Conservation (phyloP, 2,888 invertebrate species). For the Portevinia maculata region DNA sequence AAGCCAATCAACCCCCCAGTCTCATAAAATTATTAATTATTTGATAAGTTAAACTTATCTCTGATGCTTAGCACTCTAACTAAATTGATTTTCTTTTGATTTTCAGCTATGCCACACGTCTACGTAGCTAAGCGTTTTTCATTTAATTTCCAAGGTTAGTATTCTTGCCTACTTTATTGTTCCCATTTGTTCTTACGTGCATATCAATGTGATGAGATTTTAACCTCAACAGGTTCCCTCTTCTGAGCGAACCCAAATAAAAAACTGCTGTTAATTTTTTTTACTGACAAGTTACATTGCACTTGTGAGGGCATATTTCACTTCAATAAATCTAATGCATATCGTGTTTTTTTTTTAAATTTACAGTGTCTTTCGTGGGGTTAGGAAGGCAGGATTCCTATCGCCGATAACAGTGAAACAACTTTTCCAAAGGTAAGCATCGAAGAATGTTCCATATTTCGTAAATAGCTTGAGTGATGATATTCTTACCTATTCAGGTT, state of each 20-base stretch:
- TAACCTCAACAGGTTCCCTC: conserved; percentile 75
- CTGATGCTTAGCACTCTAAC: background rate
- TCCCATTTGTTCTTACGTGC: background rate
- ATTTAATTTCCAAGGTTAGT: conserved; percentile 8
- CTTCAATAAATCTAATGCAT: background rate
- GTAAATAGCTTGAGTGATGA: conserved; percentile 23
- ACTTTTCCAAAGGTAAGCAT: background rate
- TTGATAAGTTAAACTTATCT: too few species aligned
- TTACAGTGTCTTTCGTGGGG: background rate
- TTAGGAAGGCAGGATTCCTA: background rate
- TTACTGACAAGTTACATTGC: conserved; percentile 29
- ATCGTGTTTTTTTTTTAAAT: background rate
- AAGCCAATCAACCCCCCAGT: too few species aligned
- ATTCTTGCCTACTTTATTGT: background rate
- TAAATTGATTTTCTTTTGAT: background rate
- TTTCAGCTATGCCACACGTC: conserved; percentile 8
- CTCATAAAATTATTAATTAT: too few species aligned
- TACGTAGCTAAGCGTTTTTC: background rate
- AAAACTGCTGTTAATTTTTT: conserved; percentile 65
- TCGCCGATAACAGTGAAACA: background rate
- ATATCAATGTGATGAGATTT: conserved; percentile 28
- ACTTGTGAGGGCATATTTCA: background rate
- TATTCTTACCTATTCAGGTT: conserved; percentile 67
- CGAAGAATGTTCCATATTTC: background rate
- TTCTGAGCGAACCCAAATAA: conserved; percentile 75